A percentile compares a stretch with the other conserved stretches of the same genome.
Evolutionary conservation across 1,140 invertebrate species (phyloP).

Genomic region (Diorhabda carinulata): DNA sequence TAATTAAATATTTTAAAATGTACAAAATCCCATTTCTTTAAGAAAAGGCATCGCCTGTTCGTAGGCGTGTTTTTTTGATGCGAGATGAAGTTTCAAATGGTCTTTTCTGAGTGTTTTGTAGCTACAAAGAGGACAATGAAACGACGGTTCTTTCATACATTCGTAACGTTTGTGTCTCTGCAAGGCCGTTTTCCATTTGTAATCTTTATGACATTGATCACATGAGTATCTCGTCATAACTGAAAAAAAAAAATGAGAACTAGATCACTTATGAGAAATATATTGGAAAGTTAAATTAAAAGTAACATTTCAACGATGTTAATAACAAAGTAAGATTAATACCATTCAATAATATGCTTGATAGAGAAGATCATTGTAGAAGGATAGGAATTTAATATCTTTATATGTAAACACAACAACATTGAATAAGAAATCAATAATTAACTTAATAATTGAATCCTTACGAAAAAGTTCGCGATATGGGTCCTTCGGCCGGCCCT

Average conservation of each 20-base stretch:
- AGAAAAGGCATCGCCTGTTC: neutral
- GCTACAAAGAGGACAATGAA: constrained; percentile 42
- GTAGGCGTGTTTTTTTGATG: constrained; percentile 6
- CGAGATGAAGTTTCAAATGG: neutral
- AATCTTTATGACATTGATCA: constrained; percentile 49
- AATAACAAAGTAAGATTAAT: too few relatives aligned
- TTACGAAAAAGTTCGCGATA: too few relatives aligned
- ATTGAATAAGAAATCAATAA: too few relatives aligned
- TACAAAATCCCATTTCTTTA: neutral
- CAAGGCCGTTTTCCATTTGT: constrained; percentile 51
- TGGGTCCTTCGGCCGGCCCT: too few relatives aligned
- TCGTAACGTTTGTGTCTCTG: constrained; percentile 53
- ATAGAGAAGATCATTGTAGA: too few relatives aligned
- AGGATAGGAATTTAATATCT: too few relatives aligned
- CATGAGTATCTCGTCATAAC: neutral
- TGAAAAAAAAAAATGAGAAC: neutral
- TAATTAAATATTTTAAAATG: neutral
- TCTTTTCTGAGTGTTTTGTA: constrained; percentile 5
- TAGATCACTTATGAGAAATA: too few relatives aligned
- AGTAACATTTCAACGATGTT: too few relatives aligned
- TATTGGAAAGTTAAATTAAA: too few relatives aligned
- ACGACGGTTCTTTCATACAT: constrained; percentile 53
- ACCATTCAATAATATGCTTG: too few relatives aligned
- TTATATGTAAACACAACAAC: too few relatives aligned
- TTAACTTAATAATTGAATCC: too few relatives aligned